Conservation (phyloP, 2,888 invertebrate species). For the Taphrorychus bicolor region DNA sequence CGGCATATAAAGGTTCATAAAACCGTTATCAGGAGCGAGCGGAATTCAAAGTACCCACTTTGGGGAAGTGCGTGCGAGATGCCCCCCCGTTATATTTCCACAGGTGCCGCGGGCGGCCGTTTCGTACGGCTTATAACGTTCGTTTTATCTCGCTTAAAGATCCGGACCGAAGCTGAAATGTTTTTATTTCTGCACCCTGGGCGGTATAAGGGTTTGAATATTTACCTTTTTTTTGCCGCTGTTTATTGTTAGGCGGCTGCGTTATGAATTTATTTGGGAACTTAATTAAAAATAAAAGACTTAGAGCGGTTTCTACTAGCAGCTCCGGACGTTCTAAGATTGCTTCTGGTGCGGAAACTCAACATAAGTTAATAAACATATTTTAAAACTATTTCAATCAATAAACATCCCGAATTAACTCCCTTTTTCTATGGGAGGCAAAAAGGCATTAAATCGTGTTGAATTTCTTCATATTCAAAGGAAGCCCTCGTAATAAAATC, state of each 20-base stretch:
- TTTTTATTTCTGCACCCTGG: slow-evolving; percentile 45
- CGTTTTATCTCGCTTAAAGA: slow-evolving; percentile 48
- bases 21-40: slow-evolving; percentile 35
- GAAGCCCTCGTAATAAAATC: too few species aligned
- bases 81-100: slow-evolving; percentile 43
- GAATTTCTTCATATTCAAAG: too few species aligned
- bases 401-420: too few species aligned
- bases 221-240: slow-evolving; percentile 11
- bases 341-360: too few species aligned
- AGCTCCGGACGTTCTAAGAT: too few species aligned
- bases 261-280: too few species aligned
- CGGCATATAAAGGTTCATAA: slow-evolving; percentile 20
- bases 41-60: slow-evolving; percentile 49
- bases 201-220: slow-evolving; percentile 24
- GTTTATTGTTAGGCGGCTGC: background rate
- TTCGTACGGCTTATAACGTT: slow-evolving; percentile 29
- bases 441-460: too few species aligned
- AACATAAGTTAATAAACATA: too few species aligned
- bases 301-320: too few species aligned
- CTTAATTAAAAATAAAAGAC: too few species aligned
- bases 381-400: too few species aligned
- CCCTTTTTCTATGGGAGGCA: too few species aligned
- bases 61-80: slow-evolving; percentile 45
- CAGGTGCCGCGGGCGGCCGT: slow-evolving; percentile 43
- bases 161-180: slow-evolving; percentile 46